These are phyloP conservation scores for Babyrousa celebensis DNA, from an alignment of 2,797 vertebrate genomes.

Conservation along the genomic window DNA sequence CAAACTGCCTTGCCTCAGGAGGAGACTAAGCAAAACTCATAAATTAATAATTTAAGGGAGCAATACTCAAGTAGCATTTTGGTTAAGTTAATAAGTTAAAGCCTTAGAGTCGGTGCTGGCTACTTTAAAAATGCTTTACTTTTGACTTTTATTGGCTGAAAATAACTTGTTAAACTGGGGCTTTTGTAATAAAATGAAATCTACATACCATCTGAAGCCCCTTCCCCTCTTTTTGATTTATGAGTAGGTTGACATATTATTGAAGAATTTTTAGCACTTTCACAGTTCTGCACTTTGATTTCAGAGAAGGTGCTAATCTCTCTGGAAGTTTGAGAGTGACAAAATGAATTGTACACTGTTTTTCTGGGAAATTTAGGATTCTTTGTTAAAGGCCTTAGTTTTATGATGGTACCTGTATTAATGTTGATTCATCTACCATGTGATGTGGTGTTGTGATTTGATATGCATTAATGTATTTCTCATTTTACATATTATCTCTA, in stretches of 20 bases:
- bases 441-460: conserved; percentile 21
- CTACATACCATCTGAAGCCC: conserved; percentile 74
- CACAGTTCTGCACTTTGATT: conserved; percentile 79
- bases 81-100: conserved; percentile 80
- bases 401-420: conserved; percentile 61
- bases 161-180: conserved; percentile 80
- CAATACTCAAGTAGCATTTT: conserved; percentile 78
- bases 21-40: conserved; percentile 76
- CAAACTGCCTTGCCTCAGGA: conserved; percentile 72
- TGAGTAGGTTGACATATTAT: conserved; percentile 75
- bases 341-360: conserved; percentile 73
- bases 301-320: conserved; percentile 75
- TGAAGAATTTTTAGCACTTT: conserved; percentile 73
- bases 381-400: conserved; percentile 50
- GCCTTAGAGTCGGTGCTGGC: conserved; percentile 69
- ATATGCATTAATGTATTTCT: conserved; percentile 67
- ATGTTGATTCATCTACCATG: conserved; percentile 46
- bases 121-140: conserved; percentile 81
- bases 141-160: conserved; percentile 85
- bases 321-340: conserved; percentile 74
- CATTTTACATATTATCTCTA: conserved; percentile 73
- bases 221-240: conserved; percentile 79
- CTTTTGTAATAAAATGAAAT: conserved; percentile 78
- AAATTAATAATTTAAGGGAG: conserved; percentile 82
- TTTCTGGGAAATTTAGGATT: conserved; percentile 68